These are phyloP conservation scores for Esox lucius DNA, from an alignment of 2,797 vertebrate species.

Conservation along the genomic window DNA sequence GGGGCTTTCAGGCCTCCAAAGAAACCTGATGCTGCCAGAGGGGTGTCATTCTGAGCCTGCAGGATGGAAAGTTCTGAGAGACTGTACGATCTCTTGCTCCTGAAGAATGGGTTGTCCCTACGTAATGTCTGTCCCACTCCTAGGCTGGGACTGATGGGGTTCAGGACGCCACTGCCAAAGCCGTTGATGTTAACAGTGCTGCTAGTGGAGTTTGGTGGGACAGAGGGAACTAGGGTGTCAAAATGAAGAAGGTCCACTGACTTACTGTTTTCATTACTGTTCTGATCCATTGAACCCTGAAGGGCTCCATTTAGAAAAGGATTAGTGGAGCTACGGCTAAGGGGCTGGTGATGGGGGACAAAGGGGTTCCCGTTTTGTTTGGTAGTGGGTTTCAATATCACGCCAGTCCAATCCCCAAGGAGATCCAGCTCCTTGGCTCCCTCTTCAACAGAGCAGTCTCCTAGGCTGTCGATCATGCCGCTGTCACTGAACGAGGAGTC, in stretches of 20 bases:
- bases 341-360: slow-evolving; percentile 54
- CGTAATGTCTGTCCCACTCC: slow-evolving; percentile 59
- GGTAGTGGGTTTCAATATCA: slow-evolving; percentile 69
- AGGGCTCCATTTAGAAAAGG: slow-evolving; percentile 83
- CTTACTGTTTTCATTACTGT: slow-evolving; percentile 62
- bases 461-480: slow-evolving; percentile 86
- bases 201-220: slow-evolving; percentile 58
- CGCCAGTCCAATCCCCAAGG: slow-evolving; percentile 80
- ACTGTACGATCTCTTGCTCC: slow-evolving; percentile 97
- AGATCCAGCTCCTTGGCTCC: slow-evolving; percentile 84
- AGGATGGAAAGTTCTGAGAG: slow-evolving; percentile 92
- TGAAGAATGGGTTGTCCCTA: slow-evolving; percentile 90
- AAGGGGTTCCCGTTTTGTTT: slow-evolving; percentile 85
- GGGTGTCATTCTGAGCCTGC: slow-evolving; percentile 80
- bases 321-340: slow-evolving; percentile 80
- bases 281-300: slow-evolving; percentile 62
- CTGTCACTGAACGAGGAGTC: slow-evolving; percentile 91
- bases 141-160: slow-evolving; percentile 49
- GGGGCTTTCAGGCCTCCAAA: slow-evolving; percentile 90
- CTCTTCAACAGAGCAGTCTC: slow-evolving; percentile 81
- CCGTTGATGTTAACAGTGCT: slow-evolving; percentile 68
- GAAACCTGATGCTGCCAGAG: slow-evolving; percentile 68
- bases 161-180: slow-evolving; percentile 69
- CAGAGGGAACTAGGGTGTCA: slow-evolving; percentile 66
- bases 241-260: slow-evolving; percentile 84